Base-by-base conservation (phyloP, 2,797 vertebrate genomes). In the Cirrhinus molitorella region DNA sequence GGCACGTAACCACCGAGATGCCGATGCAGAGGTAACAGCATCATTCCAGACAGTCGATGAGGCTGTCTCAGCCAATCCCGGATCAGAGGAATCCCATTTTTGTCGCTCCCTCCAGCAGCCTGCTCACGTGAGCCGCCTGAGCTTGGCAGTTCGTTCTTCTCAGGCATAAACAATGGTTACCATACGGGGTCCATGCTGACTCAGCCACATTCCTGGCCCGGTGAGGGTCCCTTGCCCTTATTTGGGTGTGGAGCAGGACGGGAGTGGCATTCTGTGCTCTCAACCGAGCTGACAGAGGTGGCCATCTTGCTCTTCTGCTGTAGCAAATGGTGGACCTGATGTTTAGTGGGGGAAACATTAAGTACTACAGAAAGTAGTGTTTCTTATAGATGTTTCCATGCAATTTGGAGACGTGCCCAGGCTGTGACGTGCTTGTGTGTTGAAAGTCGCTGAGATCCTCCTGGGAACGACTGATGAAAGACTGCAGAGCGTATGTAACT, bases 181-280 rank as follows among this genome's bases (percentile, higher is more conserved):
- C 73, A 75, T 55, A 84, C 81, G 63, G 81, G 73, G 66, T 70
- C 74, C 73, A 31, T 87, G 84, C 87, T 88, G 87, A 89, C 76
- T 90, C 83, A 80, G 84, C 85, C 83, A 84, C 87, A 90, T 90
- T 91, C 86, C 86, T 77, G 78, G 81, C 53, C 63, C 21, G 78
- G 85, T 85, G 83, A 88, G 85, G 85, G 87, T 84, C 84, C 84
- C 80, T 83, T 85, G 88, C 84, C 90, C 87, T 88, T 89, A 88
- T 90, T 88, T 89, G 88, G 88, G 89, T 53, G 83, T 80, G 79
- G 63, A 85, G 55, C 70, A 25, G 10, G 59, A 40, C 55, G 25
- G 63, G 55, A 75, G 76, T 61, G 61, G 67, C 74, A 19, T 81
- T 79, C n/a, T 63, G 59, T 4, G 16, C 65, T 70, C 49, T 45